A percentile compares a stretch with the other conserved stretches of the same genome.
These are phyloP conservation scores for Drosophila mercatorum DNA, from an alignment of 2,888 invertebrate species.

Conservation along the genomic window DNA sequence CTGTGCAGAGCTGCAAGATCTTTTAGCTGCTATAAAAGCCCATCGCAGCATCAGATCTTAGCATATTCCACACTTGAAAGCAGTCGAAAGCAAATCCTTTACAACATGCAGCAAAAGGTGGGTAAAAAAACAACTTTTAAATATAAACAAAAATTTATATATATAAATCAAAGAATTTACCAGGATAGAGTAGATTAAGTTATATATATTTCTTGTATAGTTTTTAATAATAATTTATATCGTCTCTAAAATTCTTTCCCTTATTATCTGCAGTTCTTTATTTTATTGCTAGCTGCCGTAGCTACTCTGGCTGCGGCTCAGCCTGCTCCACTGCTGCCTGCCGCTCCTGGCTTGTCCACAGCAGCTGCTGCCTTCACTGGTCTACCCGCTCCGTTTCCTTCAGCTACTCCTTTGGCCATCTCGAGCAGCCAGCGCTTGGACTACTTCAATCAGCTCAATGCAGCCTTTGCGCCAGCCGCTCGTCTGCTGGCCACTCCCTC, in stretches of 20 bases:
- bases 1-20: not conserved
- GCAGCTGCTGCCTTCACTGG: slow-evolving; percentile 32
- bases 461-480: slow-evolving; percentile 61
- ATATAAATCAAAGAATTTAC: not conserved
- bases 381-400: slow-evolving; percentile 13
- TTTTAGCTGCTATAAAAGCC: slow-evolving; percentile 49
- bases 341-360: slow-evolving; percentile 30
- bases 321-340: slow-evolving; percentile 27
- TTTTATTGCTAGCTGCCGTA: slow-evolving; percentile 40
- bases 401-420: slow-evolving; percentile 55
- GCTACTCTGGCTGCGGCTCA: slow-evolving; percentile 26
- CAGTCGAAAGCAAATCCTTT: slow-evolving; percentile 1
- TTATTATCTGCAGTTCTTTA: slow-evolving; percentile 27
- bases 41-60: not conserved
- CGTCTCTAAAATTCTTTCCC: not conserved
- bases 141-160: too few species aligned
- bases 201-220: not conserved
- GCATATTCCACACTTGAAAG: slow-evolving; percentile 37
- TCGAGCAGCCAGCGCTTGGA: slow-evolving; percentile 77
- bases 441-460: slow-evolving; percentile 72
- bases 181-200: too few species aligned
- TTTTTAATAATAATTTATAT: too few species aligned
- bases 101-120: slow-evolving; percentile 58
- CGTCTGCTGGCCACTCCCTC: slow-evolving; percentile 53
- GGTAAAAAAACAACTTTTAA: not conserved